phyloP scores from a whole-genome alignment of 2,113 vertebrate genomes.

The Lasiurus cinereus region DNA sequence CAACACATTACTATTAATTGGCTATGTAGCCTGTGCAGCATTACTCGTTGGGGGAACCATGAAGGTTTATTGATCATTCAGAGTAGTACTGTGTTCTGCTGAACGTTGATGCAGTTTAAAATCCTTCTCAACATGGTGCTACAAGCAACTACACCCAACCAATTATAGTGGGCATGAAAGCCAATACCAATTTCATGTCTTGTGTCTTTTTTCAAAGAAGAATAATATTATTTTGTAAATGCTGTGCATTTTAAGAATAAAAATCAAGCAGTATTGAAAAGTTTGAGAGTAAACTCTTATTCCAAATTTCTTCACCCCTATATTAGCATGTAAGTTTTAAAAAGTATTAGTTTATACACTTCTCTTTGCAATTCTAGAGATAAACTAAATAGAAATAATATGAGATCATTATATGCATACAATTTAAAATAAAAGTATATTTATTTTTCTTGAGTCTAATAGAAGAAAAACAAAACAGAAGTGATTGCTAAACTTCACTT shows the following conservation, averaged over 20 bases:
- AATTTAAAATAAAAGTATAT: not conserved
- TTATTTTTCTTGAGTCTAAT: slow-evolving; percentile 14
- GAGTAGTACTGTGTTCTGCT: not conserved
- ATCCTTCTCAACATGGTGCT: not conserved
- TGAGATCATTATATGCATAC: not conserved
- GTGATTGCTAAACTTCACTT: not conserved
- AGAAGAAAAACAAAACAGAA: not conserved
- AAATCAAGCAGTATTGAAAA: not conserved
- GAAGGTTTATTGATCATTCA: not conserved
- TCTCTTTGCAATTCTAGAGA: not conserved
- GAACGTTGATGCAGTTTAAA: not conserved
- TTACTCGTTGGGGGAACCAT: not conserved
- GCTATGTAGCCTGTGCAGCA: not conserved
- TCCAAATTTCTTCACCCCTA: not conserved
- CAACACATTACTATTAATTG: not conserved
- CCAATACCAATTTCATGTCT: not conserved
- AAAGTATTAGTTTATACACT: not conserved
- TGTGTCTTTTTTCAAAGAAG: not conserved
- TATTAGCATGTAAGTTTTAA: not conserved
- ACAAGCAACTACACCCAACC: not conserved
- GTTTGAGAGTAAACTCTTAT: not conserved
- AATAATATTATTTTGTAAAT: not conserved
- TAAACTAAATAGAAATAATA: not conserved
- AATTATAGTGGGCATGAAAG: not conserved
- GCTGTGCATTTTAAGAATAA: not conserved